Conservation (phyloP, 2,797 vertebrate species). For the Catostomus latipinnis region DNA sequence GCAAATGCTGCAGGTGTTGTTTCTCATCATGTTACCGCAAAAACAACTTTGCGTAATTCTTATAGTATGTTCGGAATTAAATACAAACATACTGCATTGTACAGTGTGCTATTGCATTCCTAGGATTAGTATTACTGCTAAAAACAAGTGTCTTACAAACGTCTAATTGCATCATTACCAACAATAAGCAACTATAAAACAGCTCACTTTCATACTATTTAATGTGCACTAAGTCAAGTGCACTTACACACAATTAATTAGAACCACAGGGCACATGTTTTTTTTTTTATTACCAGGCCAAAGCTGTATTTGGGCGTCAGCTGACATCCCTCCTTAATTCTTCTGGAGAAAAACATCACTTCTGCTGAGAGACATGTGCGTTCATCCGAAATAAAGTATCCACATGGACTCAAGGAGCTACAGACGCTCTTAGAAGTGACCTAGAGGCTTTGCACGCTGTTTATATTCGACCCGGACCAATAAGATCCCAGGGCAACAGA, state of each 20-base stretch:
- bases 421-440: slow-evolving; percentile 13
- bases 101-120: background rate
- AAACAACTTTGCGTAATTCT: background rate
- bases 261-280: background rate
- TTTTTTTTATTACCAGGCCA: slow-evolving; percentile 33
- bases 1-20: too few relatives aligned
- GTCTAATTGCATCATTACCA: background rate
- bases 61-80: background rate
- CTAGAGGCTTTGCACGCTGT: slow-evolving; percentile 27
- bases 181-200: too few relatives aligned
- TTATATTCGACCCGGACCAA: slow-evolving; percentile 49
- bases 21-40: too few relatives aligned
- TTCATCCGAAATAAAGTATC: slow-evolving; percentile 13
- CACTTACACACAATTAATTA: background rate
- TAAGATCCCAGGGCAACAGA: slow-evolving; percentile 21
- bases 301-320: slow-evolving; percentile 77
- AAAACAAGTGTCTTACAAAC: background rate
- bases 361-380: slow-evolving; percentile 1
- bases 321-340: slow-evolving; percentile 74
- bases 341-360: slow-evolving; percentile 72
- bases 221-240: background rate
- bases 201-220: background rate
- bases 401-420: background rate
- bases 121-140: background rate
- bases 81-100: background rate